phyloP scores from a whole-genome alignment of 2,113 vertebrate genomes.

The Dendropsophus ebraccatus region DNA sequence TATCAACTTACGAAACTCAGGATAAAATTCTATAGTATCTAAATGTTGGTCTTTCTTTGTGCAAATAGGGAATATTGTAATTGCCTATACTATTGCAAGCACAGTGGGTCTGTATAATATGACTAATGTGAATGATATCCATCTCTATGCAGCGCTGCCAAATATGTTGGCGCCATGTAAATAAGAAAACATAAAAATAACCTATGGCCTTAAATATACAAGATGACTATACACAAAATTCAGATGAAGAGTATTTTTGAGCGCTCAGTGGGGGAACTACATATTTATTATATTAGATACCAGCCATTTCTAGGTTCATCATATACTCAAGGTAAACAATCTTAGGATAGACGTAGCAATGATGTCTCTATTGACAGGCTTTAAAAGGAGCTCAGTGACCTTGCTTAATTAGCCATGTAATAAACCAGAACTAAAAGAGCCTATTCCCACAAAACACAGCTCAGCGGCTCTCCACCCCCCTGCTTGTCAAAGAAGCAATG shows the following conservation, averaged over 20 bases:
- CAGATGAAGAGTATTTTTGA: not conserved
- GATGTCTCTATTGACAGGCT: conserved; percentile 69
- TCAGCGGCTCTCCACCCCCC: conserved; percentile 67
- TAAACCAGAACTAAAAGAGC: conserved; percentile 73
- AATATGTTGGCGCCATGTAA: too few species aligned
- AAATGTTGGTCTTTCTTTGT: conserved; percentile 1
- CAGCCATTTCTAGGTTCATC: conserved; percentile 40
- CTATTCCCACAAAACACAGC: conserved; percentile 71
- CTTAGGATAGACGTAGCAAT: conserved; percentile 62
- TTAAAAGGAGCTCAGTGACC: conserved; percentile 69
- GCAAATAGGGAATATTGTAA: not conserved
- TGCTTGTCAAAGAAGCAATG: conserved; percentile 63
- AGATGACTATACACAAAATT: not conserved
- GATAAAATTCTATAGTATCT: too few species aligned
- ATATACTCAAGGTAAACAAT: conserved; percentile 61
- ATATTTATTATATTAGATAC: conserved; percentile 11
- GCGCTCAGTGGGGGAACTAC: not conserved
- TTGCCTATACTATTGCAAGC: not conserved
- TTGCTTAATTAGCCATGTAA: conserved; percentile 78
- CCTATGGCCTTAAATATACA: too few species aligned
- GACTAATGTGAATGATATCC: too few species aligned
- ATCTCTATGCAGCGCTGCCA: too few species aligned
- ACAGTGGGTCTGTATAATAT: not conserved
- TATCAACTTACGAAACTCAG: too few species aligned
- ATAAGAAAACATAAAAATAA: not conserved